Conservation (phyloP, 2,888 invertebrate species). For the Caenorhabditis uteleia region DNA sequence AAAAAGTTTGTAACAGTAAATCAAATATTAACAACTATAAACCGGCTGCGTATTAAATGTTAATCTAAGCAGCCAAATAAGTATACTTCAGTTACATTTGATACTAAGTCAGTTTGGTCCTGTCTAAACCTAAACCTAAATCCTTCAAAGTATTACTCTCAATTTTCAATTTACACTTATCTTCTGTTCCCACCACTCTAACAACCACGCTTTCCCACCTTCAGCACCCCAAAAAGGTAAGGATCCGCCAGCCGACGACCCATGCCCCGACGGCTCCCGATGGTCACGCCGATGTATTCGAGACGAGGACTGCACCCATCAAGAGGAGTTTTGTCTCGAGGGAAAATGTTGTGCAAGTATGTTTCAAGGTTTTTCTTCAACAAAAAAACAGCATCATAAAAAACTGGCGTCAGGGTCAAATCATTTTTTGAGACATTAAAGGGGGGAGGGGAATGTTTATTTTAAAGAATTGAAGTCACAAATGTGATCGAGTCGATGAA, state of each 20-base stretch:
- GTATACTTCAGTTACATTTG: neutral
- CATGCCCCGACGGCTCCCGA: constrained; percentile 44
- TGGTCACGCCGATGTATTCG: constrained; percentile 27
- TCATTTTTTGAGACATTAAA: neutral
- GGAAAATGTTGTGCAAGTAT: constrained; percentile 51
- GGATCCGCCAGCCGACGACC: constrained; percentile 29
- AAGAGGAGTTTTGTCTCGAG: constrained; percentile 33
- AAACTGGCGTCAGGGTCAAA: constrained; percentile 22
- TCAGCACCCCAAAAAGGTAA: neutral
- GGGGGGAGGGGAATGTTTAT: too few species aligned
- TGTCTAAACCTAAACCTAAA: neutral
- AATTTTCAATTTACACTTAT: neutral
- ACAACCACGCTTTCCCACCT: neutral
- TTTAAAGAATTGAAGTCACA: constrained; percentile 25
- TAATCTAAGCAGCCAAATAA: too few species aligned
- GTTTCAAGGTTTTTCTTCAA: constrained; percentile 10
- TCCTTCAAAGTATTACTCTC: neutral
- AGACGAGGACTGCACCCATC: constrained; percentile 29
- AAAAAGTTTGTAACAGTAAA: too few species aligned
- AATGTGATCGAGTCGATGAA: constrained; percentile 38
- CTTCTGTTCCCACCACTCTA: constrained; percentile 1
- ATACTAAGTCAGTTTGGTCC: neutral
- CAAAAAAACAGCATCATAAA: constrained; percentile 2
- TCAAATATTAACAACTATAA: too few species aligned
- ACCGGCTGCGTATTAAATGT: too few species aligned